A percentile compares a stretch with the other conserved stretches of the same genome.
Conservation (phyloP, 2,113 vertebrate genomes). For the Catharus fuscescens region DNA sequence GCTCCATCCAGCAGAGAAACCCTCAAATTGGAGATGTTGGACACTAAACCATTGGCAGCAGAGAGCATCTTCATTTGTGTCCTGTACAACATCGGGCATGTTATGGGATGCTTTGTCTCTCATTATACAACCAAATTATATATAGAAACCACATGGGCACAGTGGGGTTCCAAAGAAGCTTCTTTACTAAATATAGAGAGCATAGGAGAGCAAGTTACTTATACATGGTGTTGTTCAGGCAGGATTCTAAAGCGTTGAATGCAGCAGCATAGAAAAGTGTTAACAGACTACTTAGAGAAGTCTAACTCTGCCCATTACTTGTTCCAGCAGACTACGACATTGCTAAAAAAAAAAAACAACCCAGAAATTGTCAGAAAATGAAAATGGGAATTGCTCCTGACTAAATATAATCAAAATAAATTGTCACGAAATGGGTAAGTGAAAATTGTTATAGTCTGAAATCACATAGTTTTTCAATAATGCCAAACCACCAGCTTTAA, state of each 20-base stretch:
- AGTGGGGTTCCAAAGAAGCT: constrained; percentile 28
- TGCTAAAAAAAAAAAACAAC: neutral
- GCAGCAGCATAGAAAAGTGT: neutral
- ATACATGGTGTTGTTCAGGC: neutral
- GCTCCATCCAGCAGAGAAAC: neutral
- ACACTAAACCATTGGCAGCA: neutral
- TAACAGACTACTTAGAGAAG: neutral
- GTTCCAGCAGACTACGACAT: neutral
- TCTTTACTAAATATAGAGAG: constrained; percentile 59
- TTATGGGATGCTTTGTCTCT: constrained; percentile 37
- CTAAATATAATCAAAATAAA: constrained; percentile 52
- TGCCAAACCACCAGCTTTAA: constrained; percentile 55
- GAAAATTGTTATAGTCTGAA: constrained; percentile 35
- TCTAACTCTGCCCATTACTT: neutral
- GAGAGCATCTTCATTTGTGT: constrained; percentile 25
- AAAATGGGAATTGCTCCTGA: constrained; percentile 37
- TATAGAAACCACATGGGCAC: constrained; percentile 57
- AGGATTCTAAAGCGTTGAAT: neutral
- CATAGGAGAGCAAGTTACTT: constrained; percentile 5
- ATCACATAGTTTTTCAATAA: constrained; percentile 42
- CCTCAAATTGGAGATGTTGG: neutral
- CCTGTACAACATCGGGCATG: neutral
- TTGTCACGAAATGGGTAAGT: constrained; percentile 25
- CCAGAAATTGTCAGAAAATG: constrained; percentile 3
- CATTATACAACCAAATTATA: constrained; percentile 37